Evolutionary conservation across 2,113 vertebrate genomes (phyloP).

Genomic region (Deroptyus accipitrinus): DNA sequence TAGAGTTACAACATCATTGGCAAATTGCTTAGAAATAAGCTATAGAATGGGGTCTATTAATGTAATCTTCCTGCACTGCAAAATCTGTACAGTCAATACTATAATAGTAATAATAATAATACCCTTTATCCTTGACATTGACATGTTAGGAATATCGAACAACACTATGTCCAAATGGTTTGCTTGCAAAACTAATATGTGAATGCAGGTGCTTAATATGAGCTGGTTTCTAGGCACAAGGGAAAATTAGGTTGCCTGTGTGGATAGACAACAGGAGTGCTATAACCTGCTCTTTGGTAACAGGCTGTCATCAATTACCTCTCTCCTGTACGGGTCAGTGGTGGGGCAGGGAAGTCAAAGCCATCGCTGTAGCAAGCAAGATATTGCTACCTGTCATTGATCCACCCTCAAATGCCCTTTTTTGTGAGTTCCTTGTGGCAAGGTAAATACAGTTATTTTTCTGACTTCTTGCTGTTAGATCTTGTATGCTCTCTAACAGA

Average conservation of each 20-base stretch:
- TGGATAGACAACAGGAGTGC: background rate
- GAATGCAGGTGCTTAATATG: background rate
- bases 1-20: background rate
- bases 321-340: background rate
- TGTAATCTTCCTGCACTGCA: background rate
- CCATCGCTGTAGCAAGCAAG: background rate
- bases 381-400: background rate
- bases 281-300: background rate
- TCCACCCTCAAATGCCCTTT: background rate
- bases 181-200: background rate
- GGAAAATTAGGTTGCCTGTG: constrained; percentile 14
- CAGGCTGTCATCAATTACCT: constrained; percentile 22
- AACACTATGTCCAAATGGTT: background rate
- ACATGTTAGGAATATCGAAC: background rate
- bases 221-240: background rate
- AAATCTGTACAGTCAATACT: background rate
- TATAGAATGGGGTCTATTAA: background rate
- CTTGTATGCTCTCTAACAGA: background rate
- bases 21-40: constrained; percentile 9
- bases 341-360: background rate
- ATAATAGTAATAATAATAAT: background rate
- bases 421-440: background rate
- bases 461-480: background rate
- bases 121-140: background rate
- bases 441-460: constrained; percentile 35